These are phyloP conservation scores for silkworm (Bombyx mori) DNA, from an alignment of 1,140 invertebrate species.

Conservation along the genomic window ASM3026992v2 NC_085116.1:204001-204500, in stretches of 20 bases:
- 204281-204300: no score
- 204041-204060: conserved; percentile 30
- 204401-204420: no score
- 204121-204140: conserved; percentile 35
- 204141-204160: conserved; percentile 32
- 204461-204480: no score
- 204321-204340: no score
- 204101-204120: conserved; percentile 21
- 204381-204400: no score
- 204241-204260: conserved; percentile 9
- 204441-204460: no score
- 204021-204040: conserved; percentile 12
- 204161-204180: conserved; percentile 19
- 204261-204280: no score
- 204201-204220: conserved; percentile 32
- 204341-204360: no score
- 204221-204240: conserved; percentile 16
- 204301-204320: no score
- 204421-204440: no score
- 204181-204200: neutral
- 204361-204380: no score
- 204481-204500: no score
- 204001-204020: neutral
- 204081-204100: conserved; percentile 13
- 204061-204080: conserved; percentile 28